phyloP scores from a whole-genome alignment of 2,888 invertebrate species.

The Cephonodes hylas region DNA sequence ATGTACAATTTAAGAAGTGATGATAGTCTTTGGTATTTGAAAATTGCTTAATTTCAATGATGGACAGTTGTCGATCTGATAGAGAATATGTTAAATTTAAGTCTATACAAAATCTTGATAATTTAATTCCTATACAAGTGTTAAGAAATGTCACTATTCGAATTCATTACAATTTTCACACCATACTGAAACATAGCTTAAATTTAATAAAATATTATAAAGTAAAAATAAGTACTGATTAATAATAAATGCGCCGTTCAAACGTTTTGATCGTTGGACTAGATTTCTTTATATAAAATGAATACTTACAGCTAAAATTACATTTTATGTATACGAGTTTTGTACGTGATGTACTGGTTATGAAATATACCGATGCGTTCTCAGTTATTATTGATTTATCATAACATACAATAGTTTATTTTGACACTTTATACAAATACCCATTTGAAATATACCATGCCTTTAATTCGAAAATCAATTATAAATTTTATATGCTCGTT shows the following conservation, averaged over 20 bases:
- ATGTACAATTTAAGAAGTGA: no score
- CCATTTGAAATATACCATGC: background rate
- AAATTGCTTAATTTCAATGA: background rate
- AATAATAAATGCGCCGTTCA: slow-evolving; percentile 4
- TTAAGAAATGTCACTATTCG: background rate
- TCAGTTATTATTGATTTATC: no score
- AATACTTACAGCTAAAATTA: background rate
- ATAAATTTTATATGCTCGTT: no score
- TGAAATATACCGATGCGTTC: background rate
- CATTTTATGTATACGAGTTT: background rate
- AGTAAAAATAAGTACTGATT: slow-evolving; percentile 11
- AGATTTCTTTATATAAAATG: background rate
- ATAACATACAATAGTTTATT: no score
- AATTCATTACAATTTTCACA: background rate
- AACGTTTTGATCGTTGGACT: background rate
- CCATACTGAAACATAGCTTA: no score
- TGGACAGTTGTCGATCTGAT: background rate
- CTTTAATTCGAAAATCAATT: background rate
- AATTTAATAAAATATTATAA: slow-evolving; percentile 12
- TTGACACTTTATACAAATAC: background rate
- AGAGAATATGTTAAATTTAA: background rate
- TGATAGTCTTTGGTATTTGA: background rate
- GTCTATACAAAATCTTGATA: background rate
- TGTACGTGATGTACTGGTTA: background rate
- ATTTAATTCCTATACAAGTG: background rate